Base-by-base conservation (phyloP, 2,888 invertebrate genomes). In the Drosophila sordidapex region DNA sequence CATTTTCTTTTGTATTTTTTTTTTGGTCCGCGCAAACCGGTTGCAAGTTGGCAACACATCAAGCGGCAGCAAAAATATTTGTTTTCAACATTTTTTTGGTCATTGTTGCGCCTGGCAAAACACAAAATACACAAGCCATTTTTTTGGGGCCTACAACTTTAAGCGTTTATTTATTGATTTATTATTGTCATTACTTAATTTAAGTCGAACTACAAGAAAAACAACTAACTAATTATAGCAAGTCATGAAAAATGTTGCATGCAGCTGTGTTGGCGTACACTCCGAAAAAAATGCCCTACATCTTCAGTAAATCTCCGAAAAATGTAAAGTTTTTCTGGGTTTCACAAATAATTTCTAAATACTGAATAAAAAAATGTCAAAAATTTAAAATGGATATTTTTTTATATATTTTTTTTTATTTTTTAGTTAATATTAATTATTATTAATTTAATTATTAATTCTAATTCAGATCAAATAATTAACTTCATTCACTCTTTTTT, bases 21-120 rank as follows among this genome's bases (percentile, higher is more conserved):
- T 64, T 54, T 33, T n/a, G 51, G 59, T 49, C 64, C 53, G 35
- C 46, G 29, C 13, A 54, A 40, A 81, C 80, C 78, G 75, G 80
- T 81, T 80, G 40, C 33, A 46, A 27, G 33, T 46, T 46, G 46
- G 46, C 46, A 46, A 46, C 15, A 15, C 15, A 25, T 13, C 46
- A 33, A 43, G 11, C 43, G 21, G 21, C 13, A 21, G 43, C 43
- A 43, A 21, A 43, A 43, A 43, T 6, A 11, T 43, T 21, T 15
- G 46, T 15, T 46, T 8, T 8, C 46, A 25, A 46, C 8, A 25
- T 46, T 25, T 46, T 31, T 46, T 25, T 46, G 21, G 21, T 15
- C 7, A 15, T 46, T 8, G 21, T 46, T 46, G 13, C 15, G 46
- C 46, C 46, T 25, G 21, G 46, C 46, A 15, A 46, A 46, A 15